Conservation (phyloP, 2,797 vertebrate species). For the Saxicola maurus region DNA sequence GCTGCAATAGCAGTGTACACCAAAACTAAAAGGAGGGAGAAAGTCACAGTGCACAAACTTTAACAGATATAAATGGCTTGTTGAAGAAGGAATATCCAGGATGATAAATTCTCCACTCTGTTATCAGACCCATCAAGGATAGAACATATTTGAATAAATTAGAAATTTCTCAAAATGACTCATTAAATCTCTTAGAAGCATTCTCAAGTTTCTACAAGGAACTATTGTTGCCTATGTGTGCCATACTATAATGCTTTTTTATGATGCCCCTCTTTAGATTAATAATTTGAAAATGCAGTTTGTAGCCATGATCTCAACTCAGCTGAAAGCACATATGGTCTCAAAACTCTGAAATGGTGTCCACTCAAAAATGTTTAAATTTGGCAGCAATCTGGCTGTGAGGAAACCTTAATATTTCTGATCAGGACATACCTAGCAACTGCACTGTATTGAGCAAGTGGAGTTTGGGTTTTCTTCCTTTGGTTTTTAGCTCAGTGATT, state of each 20-base stretch:
- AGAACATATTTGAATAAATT: not conserved
- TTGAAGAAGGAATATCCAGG: not conserved
- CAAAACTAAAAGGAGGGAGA: not conserved
- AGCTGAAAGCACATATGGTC: not conserved
- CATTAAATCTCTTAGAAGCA: not conserved
- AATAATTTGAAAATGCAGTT: not conserved
- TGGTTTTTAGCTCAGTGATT: constrained; percentile 31
- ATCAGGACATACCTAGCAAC: not conserved
- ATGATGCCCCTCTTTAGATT: not conserved
- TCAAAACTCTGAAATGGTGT: not conserved
- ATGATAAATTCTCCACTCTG: not conserved
- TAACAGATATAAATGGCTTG: not conserved
- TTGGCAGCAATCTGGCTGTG: not conserved
- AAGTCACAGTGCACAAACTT: not conserved
- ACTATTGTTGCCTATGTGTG: not conserved
- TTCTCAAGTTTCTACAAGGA: not conserved
- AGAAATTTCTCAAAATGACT: not conserved
- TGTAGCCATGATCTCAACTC: not conserved
- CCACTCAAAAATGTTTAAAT: not conserved
- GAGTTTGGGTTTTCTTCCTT: not conserved
- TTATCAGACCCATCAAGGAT: not conserved
- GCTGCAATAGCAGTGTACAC: not conserved
- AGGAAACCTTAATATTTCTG: not conserved
- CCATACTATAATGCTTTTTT: not conserved
- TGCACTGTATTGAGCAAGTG: constrained; percentile 31